These are phyloP conservation scores for Centropus unirufus DNA, from an alignment of 2,113 vertebrate genomes.

Conservation along the genomic window DNA sequence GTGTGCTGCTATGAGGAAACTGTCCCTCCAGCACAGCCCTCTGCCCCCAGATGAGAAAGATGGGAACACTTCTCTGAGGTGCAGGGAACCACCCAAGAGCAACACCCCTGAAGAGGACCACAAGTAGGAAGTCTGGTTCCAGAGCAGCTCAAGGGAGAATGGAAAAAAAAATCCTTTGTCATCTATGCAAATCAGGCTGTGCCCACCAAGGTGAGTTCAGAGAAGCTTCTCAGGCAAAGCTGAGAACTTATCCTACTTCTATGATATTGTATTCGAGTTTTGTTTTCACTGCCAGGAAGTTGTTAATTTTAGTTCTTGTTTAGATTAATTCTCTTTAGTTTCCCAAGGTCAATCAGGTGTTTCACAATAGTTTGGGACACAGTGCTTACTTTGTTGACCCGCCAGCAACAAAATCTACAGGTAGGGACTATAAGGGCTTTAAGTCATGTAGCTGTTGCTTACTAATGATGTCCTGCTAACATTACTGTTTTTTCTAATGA, in stretches of 20 bases:
- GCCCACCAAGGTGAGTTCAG: neutral
- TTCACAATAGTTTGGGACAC: neutral
- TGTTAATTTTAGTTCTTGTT: neutral
- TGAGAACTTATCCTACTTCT: neutral
- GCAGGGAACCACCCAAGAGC: neutral
- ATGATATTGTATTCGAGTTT: neutral
- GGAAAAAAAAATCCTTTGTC: neutral
- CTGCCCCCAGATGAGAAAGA: accelerated
- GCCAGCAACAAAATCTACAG: neutral
- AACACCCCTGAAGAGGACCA: neutral
- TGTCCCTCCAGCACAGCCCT: neutral
- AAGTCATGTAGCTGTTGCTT: neutral
- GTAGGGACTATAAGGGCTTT: neutral
- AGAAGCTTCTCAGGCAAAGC: neutral
- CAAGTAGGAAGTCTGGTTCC: neutral
- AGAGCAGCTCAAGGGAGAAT: neutral
- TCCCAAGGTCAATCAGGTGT: neutral
- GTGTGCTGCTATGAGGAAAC: neutral
- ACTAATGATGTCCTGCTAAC: neutral
- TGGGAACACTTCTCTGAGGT: neutral
- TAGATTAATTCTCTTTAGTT: neutral
- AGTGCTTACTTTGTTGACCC: neutral
- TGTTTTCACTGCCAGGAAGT: neutral
- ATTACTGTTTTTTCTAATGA: neutral
- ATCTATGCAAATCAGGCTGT: neutral